Evolutionary conservation across 2,797 vertebrate species (phyloP), one percentile per base, ranked within the genome.

Genomic region (Sebastes hubbsi): DNA sequence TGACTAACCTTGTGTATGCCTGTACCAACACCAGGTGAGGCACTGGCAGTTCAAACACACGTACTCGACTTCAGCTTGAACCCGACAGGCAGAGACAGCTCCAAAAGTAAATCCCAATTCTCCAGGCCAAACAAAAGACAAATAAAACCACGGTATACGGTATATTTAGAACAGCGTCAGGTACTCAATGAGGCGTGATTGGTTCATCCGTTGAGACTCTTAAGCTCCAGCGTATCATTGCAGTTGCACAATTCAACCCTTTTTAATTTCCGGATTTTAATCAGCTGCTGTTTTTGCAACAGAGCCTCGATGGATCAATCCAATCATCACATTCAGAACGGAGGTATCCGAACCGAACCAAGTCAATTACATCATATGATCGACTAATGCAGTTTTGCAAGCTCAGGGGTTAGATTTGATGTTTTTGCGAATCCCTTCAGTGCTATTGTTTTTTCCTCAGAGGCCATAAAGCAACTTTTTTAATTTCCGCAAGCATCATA

Each of bases 221-320:
- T 76, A 34, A 84, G 59, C 81, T 85, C 70, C 29, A 49, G 64
- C 71, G 77, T 75, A 30, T 81, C 62, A 55, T 30, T 46, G 66
- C 65, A 2, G 46, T 29, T 69, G 46, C 56, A 78, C 72, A 69
- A 54, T 85, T 84, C 71, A 65, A 30, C 61, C 34, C 46, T 84
- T 83, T 89, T 91, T 85, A 88, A 91, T 89, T 88, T 87, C 64
- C 76, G 81, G 72, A 82, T 82, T 91, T 85, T 87, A 90, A 91
- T 92, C 77, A 83, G 79, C 30, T 86, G 46, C 73, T 77, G 68
- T 82, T 89, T 63, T 91, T 82, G 76, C 85, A 75, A 72, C 69
- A 18, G 81, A 71, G 74, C 73, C 85, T 87, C 83, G 11, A 69
- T 83, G 85, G 81, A 91, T 89, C 87, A 91, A 87, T 87, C 81